Evolutionary conservation across 2,888 invertebrate genomes (phyloP), one percentile per base, ranked within the genome.

Genomic region (Gortyna flavago): DNA sequence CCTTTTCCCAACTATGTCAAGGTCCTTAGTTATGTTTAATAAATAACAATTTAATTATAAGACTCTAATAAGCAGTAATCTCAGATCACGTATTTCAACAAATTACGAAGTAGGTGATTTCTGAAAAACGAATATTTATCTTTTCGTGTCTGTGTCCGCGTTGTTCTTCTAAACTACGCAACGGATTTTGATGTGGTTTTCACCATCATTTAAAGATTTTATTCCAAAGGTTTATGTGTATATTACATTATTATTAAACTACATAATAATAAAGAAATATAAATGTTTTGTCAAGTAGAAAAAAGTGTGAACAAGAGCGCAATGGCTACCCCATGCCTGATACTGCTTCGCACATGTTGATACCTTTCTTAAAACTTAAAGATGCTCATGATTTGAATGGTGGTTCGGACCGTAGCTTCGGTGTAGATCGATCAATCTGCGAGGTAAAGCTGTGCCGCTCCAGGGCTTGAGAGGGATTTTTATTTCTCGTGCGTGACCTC

Each of bases 371-470:
- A 51, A 32, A 62, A 32, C 8, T 41, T 5, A 57, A 57, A n/a
- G 21, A 41, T n/a, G 38, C 4, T 38, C 21, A 35, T 18, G 0
- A 51, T 57, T 71, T 11, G 3, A 57, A 16, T 16, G 64, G 21
- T 32, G 32, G 11, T 25, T 29, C 2, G 2, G 21, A 29, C 16
- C 8, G 32, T 18, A 38, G 57, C 38, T 48, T 65, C 8, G 21
- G 21, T 72, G 38, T 21, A 41, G 16, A 80, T 59, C 32, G 21
- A 59, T 72, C 57, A 80, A 65, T 59, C 7, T 57, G 67, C 4
- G 67, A 64, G 29, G 32, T 68, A 51, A 80, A 79, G 48, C 61
- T 44, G 38, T 57, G n/a, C 54, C 25, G 38, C 16, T 74, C 29
- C 44, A 57, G 32, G n/a, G 67, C 75, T 41, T 41, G 35, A 48